Base-by-base conservation (phyloP, 2,888 invertebrate species). In the Clunio marinus region DNA sequence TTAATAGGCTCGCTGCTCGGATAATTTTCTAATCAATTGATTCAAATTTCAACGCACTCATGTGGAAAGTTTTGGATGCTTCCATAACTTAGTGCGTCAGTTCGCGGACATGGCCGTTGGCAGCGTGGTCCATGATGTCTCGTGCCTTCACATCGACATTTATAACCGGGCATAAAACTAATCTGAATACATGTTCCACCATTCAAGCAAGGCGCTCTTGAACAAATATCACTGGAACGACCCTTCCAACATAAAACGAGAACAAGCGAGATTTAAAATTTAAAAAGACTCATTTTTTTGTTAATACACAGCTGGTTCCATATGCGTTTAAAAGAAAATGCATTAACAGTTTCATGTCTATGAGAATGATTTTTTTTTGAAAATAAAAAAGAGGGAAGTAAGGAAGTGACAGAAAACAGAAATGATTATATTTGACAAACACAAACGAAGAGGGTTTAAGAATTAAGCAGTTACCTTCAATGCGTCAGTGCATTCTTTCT, bases 71-170 rank as follows among this genome's bases (percentile, higher is more conserved):
- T 60, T 35, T 22, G 3, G 15, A 57, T 57, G 27, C 27, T 27
- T 27, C 57, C 51, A 4, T 8, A 24, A 32, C 32, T 10, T 32
- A 7, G 32, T 2, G 5, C 4, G 4, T 7, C 62, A 2, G n/a
- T n/a, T 8, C 24, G 51, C 7, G 51, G 66, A 17, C 66, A 66
- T 8, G 51, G 46, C 22, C 55, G 20, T 27, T 66, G 66, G 66
- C 66, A 66, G 25, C 66, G 66, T 28, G 46, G 25, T 5, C 45
- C 32, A 28, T 32, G 84, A 73, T 77, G 86, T 69, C 86, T 86
- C 51, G 85, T 85, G 67, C 85, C 84, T 73, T 84, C 84, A 73
- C 86, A 86, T 69, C 82, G 75, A 72, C 86, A 86, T 74, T 82
- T 83, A 75, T 78, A 86, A 46, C 84, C 83, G 5, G 84, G 84